Conservation (phyloP, 2,113 vertebrate genomes). For the Alligator mississippiensis region DNA sequence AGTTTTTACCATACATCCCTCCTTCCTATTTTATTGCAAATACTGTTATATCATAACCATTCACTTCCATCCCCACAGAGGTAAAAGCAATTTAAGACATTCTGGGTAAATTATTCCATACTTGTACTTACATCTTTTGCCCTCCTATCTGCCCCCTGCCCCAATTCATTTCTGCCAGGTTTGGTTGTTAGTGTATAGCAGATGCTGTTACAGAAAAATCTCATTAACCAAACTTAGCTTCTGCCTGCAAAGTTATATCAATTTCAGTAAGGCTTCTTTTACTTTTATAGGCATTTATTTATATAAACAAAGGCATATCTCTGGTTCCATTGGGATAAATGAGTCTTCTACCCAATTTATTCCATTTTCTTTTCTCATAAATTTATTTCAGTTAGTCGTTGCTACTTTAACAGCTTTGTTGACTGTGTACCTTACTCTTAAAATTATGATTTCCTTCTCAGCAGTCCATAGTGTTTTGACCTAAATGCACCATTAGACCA, state of each 20-base stretch:
- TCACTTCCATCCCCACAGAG: neutral
- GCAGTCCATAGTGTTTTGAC: neutral
- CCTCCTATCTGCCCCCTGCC: neutral
- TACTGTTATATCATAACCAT: neutral
- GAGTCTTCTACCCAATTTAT: constrained; percentile 9
- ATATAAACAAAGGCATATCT: neutral
- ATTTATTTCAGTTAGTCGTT: constrained; percentile 6
- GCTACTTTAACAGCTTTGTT: neutral
- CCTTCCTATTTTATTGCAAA: neutral
- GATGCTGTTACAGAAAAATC: constrained; percentile 26
- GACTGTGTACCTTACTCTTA: neutral
- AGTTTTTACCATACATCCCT: rapidly evolving
- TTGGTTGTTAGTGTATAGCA: neutral
- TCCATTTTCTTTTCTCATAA: neutral
- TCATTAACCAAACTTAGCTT: constrained; percentile 33
- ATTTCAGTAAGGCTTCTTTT: constrained; percentile 24
- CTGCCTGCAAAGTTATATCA: constrained; percentile 15
- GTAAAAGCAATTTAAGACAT: neutral
- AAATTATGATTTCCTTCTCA: neutral
- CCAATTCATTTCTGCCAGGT: constrained; percentile 13
- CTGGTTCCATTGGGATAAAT: neutral
- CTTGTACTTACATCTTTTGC: neutral
- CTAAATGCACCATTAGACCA: neutral
- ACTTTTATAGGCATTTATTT: constrained; percentile 19
- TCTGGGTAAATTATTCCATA: neutral